A percentile compares a stretch with the other conserved stretches of the same genome.
phyloP scores from a whole-genome alignment of 2,888 invertebrate genomes.

The Lobophora halterata region DNA sequence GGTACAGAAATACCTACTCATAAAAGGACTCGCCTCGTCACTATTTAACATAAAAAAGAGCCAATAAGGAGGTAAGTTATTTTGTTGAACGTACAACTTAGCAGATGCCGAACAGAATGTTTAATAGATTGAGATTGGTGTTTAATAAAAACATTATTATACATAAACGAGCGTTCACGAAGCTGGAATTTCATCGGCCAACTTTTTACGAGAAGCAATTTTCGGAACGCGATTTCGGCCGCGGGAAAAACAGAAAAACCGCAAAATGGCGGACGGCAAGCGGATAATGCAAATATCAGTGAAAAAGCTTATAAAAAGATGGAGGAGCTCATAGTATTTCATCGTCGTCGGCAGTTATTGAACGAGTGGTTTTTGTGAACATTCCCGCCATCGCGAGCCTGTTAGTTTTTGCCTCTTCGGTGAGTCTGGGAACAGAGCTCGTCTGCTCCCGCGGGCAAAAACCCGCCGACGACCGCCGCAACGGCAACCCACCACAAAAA shows the following conservation, averaged over 20 bases:
- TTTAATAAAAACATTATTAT: constrained; percentile 51
- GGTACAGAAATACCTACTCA: no score
- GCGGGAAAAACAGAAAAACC: constrained; percentile 73
- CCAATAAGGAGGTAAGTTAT: no score
- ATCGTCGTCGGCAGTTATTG: constrained; percentile 75
- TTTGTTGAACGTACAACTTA: constrained; percentile 8
- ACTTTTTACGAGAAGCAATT: constrained; percentile 59
- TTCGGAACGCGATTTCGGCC: constrained; percentile 63
- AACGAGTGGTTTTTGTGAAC: constrained; percentile 68
- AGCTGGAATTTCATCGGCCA: constrained; percentile 65
- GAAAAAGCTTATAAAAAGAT: constrained; percentile 70
- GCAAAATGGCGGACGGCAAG: constrained; percentile 59
- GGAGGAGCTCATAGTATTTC: constrained; percentile 77
- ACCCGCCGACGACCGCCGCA: constrained; percentile 62
- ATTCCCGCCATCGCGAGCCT: constrained; percentile 59
- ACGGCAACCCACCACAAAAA: constrained; percentile 60
- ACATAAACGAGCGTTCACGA: constrained; percentile 61
- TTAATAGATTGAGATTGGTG: constrained; percentile 45
- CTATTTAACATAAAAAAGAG: no score
- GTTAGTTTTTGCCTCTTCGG: constrained; percentile 49
- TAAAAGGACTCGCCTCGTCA: no score
- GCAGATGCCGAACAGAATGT: constrained; percentile 42
- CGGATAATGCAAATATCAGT: constrained; percentile 71
- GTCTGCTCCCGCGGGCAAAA: constrained; percentile 60
- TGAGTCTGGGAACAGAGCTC: constrained; percentile 70